These are phyloP conservation scores for Hoplostethus mediterraneus DNA, from an alignment of 2,797 vertebrate species.

Conservation along the genomic window DNA sequence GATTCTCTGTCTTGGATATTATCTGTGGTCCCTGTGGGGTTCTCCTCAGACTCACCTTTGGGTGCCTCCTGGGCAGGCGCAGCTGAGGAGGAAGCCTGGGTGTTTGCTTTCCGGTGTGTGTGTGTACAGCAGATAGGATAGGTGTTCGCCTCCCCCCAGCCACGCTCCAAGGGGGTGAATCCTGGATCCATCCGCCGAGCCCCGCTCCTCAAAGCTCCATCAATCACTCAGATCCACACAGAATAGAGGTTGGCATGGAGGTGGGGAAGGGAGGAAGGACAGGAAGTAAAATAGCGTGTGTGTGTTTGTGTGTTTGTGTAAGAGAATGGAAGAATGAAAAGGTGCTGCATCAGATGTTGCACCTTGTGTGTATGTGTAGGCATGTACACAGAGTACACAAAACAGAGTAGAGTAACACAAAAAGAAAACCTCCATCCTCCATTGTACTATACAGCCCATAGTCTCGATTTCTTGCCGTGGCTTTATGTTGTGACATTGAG, in stretches of 20 bases:
- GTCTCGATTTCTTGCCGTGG: too few species aligned
- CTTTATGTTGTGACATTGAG: neutral
- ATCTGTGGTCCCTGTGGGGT: conserved; percentile 1
- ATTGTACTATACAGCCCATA: neutral
- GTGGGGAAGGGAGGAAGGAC: conserved; percentile 19
- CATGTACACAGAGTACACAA: too few species aligned
- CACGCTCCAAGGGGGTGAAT: conserved; percentile 44
- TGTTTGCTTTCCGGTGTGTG: conserved; percentile 34
- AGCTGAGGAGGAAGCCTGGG: conserved; percentile 33
- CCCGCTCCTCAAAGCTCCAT: conserved; percentile 39
- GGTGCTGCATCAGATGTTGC: too few species aligned
- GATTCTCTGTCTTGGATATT: conserved; percentile 3
- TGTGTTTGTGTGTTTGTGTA: neutral
- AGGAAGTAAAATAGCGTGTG: conserved; percentile 21
- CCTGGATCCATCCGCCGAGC: conserved; percentile 41
- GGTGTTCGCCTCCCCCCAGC: conserved; percentile 39
- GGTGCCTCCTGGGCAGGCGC: conserved; percentile 24
- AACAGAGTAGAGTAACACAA: neutral
- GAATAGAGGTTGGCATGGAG: conserved; percentile 28
- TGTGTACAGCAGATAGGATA: conserved; percentile 25
- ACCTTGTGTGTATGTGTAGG: conserved; percentile 3
- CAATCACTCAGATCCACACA: conserved; percentile 56
- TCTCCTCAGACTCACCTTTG: conserved; percentile 23
- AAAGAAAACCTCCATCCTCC: neutral
- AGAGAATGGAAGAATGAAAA: too few species aligned